A percentile compares a stretch with the other conserved stretches of the same genome.
phyloP scores from a whole-genome alignment of 2,113 vertebrate species.

The Lanius collurio region DNA sequence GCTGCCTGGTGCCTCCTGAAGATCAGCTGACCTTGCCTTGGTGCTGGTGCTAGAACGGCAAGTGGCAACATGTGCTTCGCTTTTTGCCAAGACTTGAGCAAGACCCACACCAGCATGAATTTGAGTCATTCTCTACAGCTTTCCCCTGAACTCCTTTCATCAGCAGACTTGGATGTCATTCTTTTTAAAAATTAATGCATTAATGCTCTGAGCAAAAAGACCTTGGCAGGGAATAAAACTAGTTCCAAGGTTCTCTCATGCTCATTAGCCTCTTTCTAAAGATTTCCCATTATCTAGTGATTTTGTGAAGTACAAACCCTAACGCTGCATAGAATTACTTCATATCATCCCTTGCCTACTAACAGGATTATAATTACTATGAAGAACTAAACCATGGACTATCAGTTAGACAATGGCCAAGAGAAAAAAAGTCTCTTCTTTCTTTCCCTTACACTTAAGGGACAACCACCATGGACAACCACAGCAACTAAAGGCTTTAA shows the following conservation, averaged over 20 bases:
- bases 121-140: background rate
- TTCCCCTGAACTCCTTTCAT: background rate
- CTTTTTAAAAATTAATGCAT: background rate
- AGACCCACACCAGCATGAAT: background rate
- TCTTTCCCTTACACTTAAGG: background rate
- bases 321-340: background rate
- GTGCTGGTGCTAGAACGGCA: background rate
- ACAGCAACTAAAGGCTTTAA: background rate
- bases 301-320: background rate
- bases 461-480: rapidly evolving
- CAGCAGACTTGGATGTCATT: background rate
- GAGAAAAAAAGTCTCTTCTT: background rate
- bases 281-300: background rate
- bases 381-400: background rate
- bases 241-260: background rate
- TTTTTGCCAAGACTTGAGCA: background rate
- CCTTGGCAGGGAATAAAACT: background rate
- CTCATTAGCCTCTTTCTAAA: background rate
- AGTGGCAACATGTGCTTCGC: background rate
- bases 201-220: background rate
- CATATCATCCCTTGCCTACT: background rate
- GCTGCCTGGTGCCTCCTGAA: background rate
- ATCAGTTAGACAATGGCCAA: background rate
- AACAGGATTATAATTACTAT: background rate
- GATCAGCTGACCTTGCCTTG: background rate